These are phyloP conservation scores for Cryptoleucopteryx plumbea DNA, from an alignment of 2,113 vertebrate species.

Conservation along the genomic window DNA sequence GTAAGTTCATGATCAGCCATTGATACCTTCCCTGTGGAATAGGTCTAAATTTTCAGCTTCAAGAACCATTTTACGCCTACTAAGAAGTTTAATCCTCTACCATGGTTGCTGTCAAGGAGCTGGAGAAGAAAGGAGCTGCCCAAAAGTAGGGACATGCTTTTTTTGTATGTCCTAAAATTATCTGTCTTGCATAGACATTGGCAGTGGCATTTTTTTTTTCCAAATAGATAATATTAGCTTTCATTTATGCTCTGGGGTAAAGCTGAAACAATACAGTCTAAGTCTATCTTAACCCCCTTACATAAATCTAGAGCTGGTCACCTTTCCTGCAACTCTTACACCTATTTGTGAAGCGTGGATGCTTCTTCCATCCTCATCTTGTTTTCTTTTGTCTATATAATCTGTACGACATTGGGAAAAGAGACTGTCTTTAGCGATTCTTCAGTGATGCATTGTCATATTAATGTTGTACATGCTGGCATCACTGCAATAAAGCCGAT, in stretches of 20 bases:
- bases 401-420: not conserved
- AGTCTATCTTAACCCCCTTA: not conserved
- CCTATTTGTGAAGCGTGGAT: not conserved
- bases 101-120: not conserved
- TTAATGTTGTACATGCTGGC: not conserved
- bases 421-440: not conserved
- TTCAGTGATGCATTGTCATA: not conserved
- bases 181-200: not conserved
- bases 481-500: not conserved
- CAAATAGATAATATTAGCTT: not conserved
- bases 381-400: not conserved
- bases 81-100: not conserved
- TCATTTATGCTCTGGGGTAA: not conserved
- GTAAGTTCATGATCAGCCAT: not conserved
- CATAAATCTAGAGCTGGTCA: not conserved
- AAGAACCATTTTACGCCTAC: not conserved
- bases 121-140: not conserved
- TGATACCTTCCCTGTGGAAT: not conserved
- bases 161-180: not conserved
- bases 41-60: not conserved
- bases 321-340: not conserved
- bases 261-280: not conserved
- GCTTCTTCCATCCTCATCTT: not conserved
- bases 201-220: not conserved
- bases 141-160: not conserved